phyloP scores from a whole-genome alignment of 1,140 invertebrate species.

The Tetragnatha versicolor region DNA sequence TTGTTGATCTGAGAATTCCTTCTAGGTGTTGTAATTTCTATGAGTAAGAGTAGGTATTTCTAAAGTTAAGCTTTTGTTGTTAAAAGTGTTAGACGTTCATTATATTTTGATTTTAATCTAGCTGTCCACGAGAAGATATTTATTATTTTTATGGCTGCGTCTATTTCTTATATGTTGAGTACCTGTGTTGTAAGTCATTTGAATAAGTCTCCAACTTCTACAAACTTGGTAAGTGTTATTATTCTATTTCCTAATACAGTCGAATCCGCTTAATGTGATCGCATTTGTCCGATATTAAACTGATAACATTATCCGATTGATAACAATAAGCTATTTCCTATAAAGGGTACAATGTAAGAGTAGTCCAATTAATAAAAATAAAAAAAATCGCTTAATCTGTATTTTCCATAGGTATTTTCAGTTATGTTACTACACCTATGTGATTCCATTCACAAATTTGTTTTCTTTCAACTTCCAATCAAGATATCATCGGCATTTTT shows the following conservation, averaged over 20 bases:
- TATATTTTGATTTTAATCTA: conserved; percentile 67
- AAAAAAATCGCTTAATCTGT: not conserved
- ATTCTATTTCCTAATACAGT: not conserved
- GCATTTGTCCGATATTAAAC: not conserved
- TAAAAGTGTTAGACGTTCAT: not conserved
- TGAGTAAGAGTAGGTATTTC: not conserved
- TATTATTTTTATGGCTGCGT: conserved; percentile 88
- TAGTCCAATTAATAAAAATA: too few species aligned
- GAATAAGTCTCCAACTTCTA: conserved; percentile 49
- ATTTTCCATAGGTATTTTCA: too few species aligned
- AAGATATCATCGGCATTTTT: too few species aligned
- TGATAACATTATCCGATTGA: too few species aligned
- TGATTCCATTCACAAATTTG: too few species aligned
- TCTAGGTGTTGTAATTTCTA: too few species aligned
- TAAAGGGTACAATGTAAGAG: too few species aligned
- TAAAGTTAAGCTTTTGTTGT: not conserved
- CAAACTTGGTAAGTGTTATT: conserved; percentile 38
- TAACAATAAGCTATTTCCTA: too few species aligned
- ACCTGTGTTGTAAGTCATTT: conserved; percentile 67
- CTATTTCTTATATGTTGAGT: conserved; percentile 83
- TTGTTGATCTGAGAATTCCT: too few species aligned
- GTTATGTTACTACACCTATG: too few species aligned
- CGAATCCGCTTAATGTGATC: not conserved
- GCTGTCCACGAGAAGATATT: conserved; percentile 92
- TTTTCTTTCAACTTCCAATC: too few species aligned